Percentiles rank a stretch among this genome's conserved stretches.
phyloP scores from a whole-genome alignment of 2,888 invertebrate species.

The Lithophane socia region DNA sequence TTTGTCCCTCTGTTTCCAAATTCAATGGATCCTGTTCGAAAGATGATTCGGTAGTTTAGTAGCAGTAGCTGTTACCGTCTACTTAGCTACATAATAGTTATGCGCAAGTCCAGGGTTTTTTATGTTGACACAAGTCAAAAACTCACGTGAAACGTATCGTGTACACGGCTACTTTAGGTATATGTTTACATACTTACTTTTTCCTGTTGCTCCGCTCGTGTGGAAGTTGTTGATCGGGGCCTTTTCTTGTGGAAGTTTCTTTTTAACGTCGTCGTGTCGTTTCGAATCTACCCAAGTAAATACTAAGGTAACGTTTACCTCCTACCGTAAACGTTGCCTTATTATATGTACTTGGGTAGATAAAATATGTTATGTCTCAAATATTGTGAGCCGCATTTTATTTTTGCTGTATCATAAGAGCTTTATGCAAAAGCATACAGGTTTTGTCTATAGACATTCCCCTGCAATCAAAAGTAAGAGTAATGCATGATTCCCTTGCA shows the following conservation, averaged over 20 bases:
- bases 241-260: conserved; percentile 20
- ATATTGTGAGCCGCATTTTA: conserved; percentile 6
- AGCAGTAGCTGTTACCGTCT: background rate
- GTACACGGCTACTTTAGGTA: conserved; percentile 33
- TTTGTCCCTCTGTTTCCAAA: conserved; percentile 22
- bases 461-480: conserved; percentile 2
- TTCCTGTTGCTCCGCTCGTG: conserved; percentile 30
- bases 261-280: too few relatives aligned
- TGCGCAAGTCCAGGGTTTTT: conserved; percentile 26
- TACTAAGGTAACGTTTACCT: too few relatives aligned
- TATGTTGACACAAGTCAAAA: conserved; percentile 44
- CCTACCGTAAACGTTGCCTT: conserved; percentile 4
- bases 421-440: background rate
- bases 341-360: conserved; percentile 1
- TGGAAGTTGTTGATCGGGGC: conserved; percentile 34
- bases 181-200: conserved; percentile 42
- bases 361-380: conserved; percentile 1
- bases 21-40: conserved; percentile 17
- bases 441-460: background rate
- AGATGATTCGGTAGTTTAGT: conserved; percentile 23
- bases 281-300: too few relatives aligned
- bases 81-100: background rate
- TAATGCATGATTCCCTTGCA: conserved; percentile 1
- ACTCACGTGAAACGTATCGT: conserved; percentile 42
- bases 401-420: background rate